Conservation (phyloP, 2,888 invertebrate species). For the Cryptocheilus praepositus region DNA sequence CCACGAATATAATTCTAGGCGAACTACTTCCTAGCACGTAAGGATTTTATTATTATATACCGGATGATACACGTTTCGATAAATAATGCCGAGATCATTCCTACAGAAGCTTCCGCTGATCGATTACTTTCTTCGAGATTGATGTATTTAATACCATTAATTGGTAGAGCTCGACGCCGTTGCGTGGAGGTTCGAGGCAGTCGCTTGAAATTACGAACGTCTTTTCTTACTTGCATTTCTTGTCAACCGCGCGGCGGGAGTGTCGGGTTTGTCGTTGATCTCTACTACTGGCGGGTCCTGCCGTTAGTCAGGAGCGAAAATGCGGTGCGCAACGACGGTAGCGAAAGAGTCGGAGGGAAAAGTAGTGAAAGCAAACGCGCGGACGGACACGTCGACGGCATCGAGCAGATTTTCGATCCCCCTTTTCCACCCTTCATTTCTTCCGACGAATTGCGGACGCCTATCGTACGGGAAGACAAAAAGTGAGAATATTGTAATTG, state of each 20-base stretch:
- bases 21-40: slow-evolving; percentile 45
- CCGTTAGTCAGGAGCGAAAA: not conserved
- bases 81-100: slow-evolving; percentile 2
- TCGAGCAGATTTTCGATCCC: slow-evolving; percentile 2
- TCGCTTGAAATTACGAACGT: too few species aligned
- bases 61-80: too few species aligned
- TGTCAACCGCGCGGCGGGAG: too few species aligned
- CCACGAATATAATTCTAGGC: slow-evolving; percentile 42
- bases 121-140: too few species aligned
- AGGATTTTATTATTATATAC: slow-evolving; percentile 52
- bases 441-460: not conserved
- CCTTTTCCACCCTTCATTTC: not conserved
- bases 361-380: not conserved
- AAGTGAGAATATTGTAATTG: not conserved
- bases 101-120: not conserved
- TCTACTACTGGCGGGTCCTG: too few species aligned
- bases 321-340: not conserved
- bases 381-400: not conserved
- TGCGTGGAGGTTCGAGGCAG: too few species aligned
- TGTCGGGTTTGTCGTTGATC: too few species aligned
- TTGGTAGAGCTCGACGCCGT: too few species aligned
- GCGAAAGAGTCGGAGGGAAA: not conserved
- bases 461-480: not conserved
- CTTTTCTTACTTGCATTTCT: too few species aligned
- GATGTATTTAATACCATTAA: too few species aligned